Conservation (phyloP, 2,797 vertebrate genomes). For the Myotis pilosus region DNA sequence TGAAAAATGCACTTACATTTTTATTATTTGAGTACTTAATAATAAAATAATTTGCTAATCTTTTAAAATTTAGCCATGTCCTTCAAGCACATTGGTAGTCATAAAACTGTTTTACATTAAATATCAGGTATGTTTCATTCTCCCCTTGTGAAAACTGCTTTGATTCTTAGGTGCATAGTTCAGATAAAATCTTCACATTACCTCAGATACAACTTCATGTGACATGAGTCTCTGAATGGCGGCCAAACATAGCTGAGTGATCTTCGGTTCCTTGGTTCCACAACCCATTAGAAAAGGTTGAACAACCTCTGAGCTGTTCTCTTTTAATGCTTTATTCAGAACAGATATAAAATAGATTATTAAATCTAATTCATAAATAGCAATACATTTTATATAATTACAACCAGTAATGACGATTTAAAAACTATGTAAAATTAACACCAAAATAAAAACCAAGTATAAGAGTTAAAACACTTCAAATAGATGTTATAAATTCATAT, state of each 20-base stretch:
- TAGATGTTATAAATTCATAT: not conserved
- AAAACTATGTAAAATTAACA: slow-evolving; percentile 35
- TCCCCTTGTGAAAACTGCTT: not conserved
- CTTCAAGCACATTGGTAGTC: not conserved
- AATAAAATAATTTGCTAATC: not conserved
- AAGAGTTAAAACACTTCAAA: slow-evolving; percentile 30
- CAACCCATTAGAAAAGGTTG: slow-evolving; percentile 99
- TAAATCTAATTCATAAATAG: slow-evolving; percentile 51
- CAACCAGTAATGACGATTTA: not conserved
- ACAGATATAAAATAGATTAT: slow-evolving; percentile 71
- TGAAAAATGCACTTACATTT: not conserved
- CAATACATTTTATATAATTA: not conserved
- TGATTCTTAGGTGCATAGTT: not conserved
- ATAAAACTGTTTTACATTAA: slow-evolving; percentile 16
- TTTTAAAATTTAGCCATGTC: slow-evolving; percentile 30
- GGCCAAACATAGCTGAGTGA: slow-evolving; percentile 97
- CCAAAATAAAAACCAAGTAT: slow-evolving; percentile 48
- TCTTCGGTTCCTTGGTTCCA: slow-evolving; percentile 99
- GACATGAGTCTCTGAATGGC: slow-evolving; percentile 99
- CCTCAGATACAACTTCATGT: slow-evolving; percentile 99
- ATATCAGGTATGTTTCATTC: not conserved
- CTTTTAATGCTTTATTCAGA: slow-evolving; percentile 94
- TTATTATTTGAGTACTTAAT: slow-evolving; percentile 23
- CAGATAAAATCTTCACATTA: slow-evolving; percentile 78
- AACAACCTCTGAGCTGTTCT: slow-evolving; percentile 98